Percentiles rank a stretch among this genome's conserved stretches.
Evolutionary conservation across 2,888 invertebrate species (phyloP).

Genomic region (Tenthredo amoena): DNA sequence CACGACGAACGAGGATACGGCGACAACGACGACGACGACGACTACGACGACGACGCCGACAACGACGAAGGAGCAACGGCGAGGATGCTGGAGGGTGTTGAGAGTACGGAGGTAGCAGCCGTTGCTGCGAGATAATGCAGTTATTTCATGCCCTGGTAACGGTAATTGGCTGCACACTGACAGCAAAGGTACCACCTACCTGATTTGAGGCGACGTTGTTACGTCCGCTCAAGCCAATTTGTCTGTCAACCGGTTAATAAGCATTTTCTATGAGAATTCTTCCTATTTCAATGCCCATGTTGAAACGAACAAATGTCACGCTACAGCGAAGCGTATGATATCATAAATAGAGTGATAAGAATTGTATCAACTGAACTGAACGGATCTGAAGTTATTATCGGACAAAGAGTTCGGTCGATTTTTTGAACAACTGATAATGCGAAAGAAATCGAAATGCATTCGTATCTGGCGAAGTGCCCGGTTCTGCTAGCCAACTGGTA

Average conservation of each 20-base stretch:
- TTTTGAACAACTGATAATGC: background rate
- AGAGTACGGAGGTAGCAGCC: constrained; percentile 65
- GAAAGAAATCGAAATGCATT: constrained; percentile 26
- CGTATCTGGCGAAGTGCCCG: constrained; percentile 4
- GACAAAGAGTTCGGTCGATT: background rate
- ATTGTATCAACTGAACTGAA: background rate
- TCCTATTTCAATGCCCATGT: constrained; percentile 7
- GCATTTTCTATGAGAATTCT: constrained; percentile 33
- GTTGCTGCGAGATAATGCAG: constrained; percentile 76
- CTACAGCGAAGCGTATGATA: background rate
- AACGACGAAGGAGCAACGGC: constrained; percentile 55
- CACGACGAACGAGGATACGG: constrained; percentile 53
- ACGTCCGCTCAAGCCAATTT: constrained; percentile 72
- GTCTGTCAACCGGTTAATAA: constrained; percentile 70
- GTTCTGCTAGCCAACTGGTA: background rate
- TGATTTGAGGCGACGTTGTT: constrained; percentile 68
- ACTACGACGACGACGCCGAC: constrained; percentile 25
- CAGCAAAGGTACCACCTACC: constrained; percentile 62
- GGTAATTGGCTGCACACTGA: constrained; percentile 75
- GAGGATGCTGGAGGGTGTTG: constrained; percentile 56
- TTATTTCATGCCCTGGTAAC: constrained; percentile 75
- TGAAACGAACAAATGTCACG: background rate
- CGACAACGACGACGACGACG: constrained; percentile 32
- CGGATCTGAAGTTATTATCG: background rate
- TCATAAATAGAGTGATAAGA: background rate